Evolutionary conservation across 1,140 invertebrate genomes (phyloP).

Genomic region (Periplaneta americana): DNA sequence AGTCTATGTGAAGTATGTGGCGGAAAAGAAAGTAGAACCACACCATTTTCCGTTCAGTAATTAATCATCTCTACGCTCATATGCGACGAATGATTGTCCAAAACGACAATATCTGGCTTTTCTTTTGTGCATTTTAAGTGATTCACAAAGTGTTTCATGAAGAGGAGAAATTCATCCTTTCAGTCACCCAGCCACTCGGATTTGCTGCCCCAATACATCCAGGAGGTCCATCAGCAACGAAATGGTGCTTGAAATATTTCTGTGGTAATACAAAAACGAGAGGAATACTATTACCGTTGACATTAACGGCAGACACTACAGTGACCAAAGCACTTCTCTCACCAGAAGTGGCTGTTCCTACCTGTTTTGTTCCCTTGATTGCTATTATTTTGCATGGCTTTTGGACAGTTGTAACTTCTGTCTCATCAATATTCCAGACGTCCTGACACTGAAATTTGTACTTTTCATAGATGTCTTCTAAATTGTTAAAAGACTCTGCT

Average conservation of each 20-base stretch:
- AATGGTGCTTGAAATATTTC: slow-evolving; percentile 29
- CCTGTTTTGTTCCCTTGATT: slow-evolving; percentile 37
- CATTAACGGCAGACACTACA: slow-evolving; percentile 32
- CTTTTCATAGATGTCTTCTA: too few species aligned
- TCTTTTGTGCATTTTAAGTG: too few species aligned
- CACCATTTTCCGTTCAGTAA: too few species aligned
- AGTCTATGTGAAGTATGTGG: too few species aligned
- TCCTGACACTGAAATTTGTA: too few species aligned
- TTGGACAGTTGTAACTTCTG: slow-evolving; percentile 17
- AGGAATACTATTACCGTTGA: slow-evolving; percentile 34
- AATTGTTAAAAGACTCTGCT: too few species aligned
- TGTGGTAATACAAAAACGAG: slow-evolving; percentile 39
- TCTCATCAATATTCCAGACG: too few species aligned
- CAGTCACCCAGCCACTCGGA: slow-evolving; percentile 35
- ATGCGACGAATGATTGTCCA: too few species aligned
- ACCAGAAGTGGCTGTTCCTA: slow-evolving; percentile 35
- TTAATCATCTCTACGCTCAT: too few species aligned
- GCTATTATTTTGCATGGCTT: slow-evolving; percentile 16
- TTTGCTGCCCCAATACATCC: slow-evolving; percentile 30
- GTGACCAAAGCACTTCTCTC: slow-evolving; percentile 41
- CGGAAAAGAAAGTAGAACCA: too few species aligned
- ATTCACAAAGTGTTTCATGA: slow-evolving; percentile 38
- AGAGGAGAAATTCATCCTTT: slow-evolving; percentile 29
- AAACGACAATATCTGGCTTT: too few species aligned
- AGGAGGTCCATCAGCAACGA: slow-evolving; percentile 30